Percentiles rank a stretch among this genome's conserved stretches.
phyloP scores from a whole-genome alignment of 2,888 invertebrate species.

The Tipula vernalis region DNA sequence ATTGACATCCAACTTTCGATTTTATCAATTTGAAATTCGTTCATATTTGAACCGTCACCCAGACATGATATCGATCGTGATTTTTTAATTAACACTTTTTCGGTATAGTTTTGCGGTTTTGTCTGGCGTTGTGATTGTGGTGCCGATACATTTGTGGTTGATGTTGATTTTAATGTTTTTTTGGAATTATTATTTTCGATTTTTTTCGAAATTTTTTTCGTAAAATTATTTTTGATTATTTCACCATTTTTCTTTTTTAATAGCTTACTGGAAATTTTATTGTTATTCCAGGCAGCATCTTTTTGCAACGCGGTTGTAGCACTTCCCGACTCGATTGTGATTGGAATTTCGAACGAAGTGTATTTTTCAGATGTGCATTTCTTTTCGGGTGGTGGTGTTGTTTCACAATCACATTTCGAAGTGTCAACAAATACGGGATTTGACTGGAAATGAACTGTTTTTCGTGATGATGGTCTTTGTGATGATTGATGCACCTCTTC shows the following conservation, averaged over 20 bases:
- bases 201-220: constrained; percentile 5
- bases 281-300: not conserved
- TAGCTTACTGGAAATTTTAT: not conserved
- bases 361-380: not conserved
- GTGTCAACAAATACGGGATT: constrained; percentile 22
- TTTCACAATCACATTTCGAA: not conserved
- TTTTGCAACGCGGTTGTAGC: not conserved
- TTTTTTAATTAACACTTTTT: constrained; percentile 18
- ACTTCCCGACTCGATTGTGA: not conserved
- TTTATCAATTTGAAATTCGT: constrained; percentile 34
- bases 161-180: constrained; percentile 7
- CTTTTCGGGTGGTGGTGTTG: no score
- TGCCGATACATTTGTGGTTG: not conserved
- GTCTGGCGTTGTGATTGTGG: not conserved
- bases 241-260: not conserved
- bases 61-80: constrained; percentile 20
- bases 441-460: constrained; percentile 28
- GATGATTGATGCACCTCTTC: constrained; percentile 19
- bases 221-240: not conserved
- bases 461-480: constrained; percentile 22
- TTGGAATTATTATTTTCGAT: not conserved
- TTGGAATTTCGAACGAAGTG: not conserved
- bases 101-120: not conserved
- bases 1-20: constrained; percentile 37
- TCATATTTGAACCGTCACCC: constrained; percentile 30